phyloP scores from a whole-genome alignment of 2,888 invertebrate genomes.

The Scrobipalpa costella region DNA sequence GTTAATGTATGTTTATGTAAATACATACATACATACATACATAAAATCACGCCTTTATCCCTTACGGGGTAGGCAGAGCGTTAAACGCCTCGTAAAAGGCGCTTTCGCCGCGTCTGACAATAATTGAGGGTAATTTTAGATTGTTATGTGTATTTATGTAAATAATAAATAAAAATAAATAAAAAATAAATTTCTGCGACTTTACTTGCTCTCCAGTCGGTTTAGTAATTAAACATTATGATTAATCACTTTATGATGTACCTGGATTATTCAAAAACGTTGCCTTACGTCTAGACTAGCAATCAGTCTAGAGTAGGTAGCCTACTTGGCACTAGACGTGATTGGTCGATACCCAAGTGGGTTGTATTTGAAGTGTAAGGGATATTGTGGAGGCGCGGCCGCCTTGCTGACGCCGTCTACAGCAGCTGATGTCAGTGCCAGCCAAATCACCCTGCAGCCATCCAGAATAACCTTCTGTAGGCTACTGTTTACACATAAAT shows the following conservation, averaged over 20 bases:
- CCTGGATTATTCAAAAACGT: not conserved
- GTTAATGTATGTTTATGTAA: too few species aligned
- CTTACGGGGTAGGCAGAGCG: too few species aligned
- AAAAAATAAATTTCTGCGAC: too few species aligned
- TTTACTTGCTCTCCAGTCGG: too few species aligned
- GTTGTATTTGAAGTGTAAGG: slow-evolving; percentile 49
- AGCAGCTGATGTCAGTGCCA: slow-evolving; percentile 56
- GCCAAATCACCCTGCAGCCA: slow-evolving; percentile 45
- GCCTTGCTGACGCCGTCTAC: slow-evolving; percentile 59
- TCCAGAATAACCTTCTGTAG: too few species aligned
- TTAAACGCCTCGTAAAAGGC: too few species aligned
- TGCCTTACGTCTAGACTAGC: slow-evolving; percentile 3
- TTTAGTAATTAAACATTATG: not conserved
- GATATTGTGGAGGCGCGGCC: slow-evolving; percentile 44
- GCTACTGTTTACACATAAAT: slow-evolving; percentile 8
- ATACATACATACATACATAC: too few species aligned
- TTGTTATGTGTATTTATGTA: too few species aligned
- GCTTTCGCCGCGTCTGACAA: too few species aligned
- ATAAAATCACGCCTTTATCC: too few species aligned
- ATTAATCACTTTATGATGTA: not conserved
- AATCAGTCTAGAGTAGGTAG: not conserved
- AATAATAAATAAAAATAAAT: too few species aligned
- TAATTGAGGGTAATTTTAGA: too few species aligned
- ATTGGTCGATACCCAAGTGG: slow-evolving; percentile 40
- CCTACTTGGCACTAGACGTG: slow-evolving; percentile 42